Evolutionary conservation across 2,113 vertebrate genomes (phyloP).

Genomic region (Cepphus grylle): DNA sequence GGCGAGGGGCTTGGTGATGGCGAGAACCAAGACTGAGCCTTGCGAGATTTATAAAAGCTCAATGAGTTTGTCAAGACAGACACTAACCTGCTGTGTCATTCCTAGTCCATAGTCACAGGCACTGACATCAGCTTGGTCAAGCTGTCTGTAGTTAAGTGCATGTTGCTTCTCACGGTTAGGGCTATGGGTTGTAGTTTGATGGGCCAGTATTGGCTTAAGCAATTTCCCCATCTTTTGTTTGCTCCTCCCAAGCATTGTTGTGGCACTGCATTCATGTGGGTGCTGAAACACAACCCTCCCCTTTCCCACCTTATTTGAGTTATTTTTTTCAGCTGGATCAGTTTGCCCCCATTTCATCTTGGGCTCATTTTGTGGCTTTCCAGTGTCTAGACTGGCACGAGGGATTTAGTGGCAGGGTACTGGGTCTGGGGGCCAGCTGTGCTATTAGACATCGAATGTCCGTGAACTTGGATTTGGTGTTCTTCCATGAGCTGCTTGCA

Average conservation of each 20-base stretch:
- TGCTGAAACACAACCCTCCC: neutral
- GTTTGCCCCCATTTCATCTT: rapidly evolving
- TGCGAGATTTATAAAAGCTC: neutral
- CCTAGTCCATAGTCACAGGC: rapidly evolving
- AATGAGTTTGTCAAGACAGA: neutral
- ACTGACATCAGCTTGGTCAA: neutral
- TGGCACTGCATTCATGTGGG: neutral
- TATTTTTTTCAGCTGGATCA: neutral
- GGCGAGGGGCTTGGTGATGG: neutral
- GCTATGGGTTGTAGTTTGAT: neutral
- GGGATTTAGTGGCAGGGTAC: neutral
- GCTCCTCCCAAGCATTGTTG: neutral
- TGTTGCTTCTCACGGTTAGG: rapidly evolving
- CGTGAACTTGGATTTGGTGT: rapidly evolving
- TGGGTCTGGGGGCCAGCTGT: neutral
- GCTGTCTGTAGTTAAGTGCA: neutral
- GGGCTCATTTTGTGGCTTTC: neutral
- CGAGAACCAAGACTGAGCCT: neutral
- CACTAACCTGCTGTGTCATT: neutral
- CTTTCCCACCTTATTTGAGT: neutral
- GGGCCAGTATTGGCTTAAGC: neutral
- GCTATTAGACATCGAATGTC: rapidly evolving
- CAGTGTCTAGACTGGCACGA: neutral
- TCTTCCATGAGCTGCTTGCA: neutral
- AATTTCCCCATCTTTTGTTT: neutral